phyloP scores from a whole-genome alignment of 2,113 vertebrate species.

The Dromiciops gliroides region DNA sequence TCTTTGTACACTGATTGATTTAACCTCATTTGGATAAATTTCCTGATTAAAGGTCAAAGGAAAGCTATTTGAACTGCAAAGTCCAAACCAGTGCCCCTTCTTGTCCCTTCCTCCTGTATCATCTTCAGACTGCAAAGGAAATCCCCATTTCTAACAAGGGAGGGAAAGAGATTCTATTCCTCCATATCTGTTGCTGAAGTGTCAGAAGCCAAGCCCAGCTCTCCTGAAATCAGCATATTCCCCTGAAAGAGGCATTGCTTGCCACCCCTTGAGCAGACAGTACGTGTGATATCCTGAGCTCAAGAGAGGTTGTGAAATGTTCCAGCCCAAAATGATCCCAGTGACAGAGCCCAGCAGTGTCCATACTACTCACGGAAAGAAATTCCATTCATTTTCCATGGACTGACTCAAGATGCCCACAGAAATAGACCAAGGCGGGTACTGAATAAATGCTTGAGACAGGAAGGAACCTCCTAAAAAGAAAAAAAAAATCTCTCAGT shows the following conservation, averaged over 20 bases:
- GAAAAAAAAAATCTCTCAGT: slow-evolving; percentile 37
- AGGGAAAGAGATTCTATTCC: slow-evolving; percentile 14
- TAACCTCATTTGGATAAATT: not conserved
- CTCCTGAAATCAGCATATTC: slow-evolving; percentile 50
- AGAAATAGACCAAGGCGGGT: slow-evolving; percentile 48
- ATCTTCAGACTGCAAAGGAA: not conserved
- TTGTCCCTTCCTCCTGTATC: not conserved
- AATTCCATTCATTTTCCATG: slow-evolving; percentile 73
- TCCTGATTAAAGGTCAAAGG: not conserved
- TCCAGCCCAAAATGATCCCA: slow-evolving; percentile 59
- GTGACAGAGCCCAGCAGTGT: slow-evolving; percentile 38
- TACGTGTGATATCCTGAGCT: not conserved
- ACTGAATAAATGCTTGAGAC: slow-evolving; percentile 46
- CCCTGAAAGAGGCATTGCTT: slow-evolving; percentile 6
- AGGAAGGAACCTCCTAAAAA: slow-evolving; percentile 59
- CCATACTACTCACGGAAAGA: slow-evolving; percentile 56
- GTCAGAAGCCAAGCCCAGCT: slow-evolving; percentile 37
- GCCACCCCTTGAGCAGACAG: slow-evolving; percentile 12
- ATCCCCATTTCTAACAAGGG: not conserved
- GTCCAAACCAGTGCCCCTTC: not conserved
- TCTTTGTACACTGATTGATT: not conserved
- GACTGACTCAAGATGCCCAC: slow-evolving; percentile 62
- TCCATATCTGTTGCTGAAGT: slow-evolving; percentile 55
- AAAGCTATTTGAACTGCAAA: not conserved
- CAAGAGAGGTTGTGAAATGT: slow-evolving; percentile 49